Evolutionary conservation across 2,797 vertebrate genomes (phyloP).

Genomic region (Sorex maritimensis): DNA sequence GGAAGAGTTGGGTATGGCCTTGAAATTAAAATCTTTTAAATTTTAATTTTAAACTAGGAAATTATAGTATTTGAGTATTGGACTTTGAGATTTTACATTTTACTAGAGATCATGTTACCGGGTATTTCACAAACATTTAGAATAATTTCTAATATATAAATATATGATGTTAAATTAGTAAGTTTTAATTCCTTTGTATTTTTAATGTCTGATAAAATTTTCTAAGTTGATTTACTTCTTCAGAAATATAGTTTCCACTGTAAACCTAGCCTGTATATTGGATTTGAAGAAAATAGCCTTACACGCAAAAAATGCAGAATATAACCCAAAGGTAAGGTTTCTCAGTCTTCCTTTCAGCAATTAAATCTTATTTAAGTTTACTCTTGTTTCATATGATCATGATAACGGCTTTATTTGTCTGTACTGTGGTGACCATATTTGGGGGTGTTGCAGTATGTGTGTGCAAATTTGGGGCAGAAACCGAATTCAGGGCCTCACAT

Average conservation of each 20-base stretch:
- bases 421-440: background rate
- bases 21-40: conserved; percentile 1
- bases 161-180: conserved; percentile 25
- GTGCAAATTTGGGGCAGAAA: too few relatives aligned
- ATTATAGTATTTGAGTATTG: conserved; percentile 52
- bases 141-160: conserved; percentile 46
- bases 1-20: too few relatives aligned
- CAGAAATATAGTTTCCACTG: conserved; percentile 98
- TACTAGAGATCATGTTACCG: background rate
- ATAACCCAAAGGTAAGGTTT: conserved; percentile 96
- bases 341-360: conserved; percentile 13
- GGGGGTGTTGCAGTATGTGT: too few relatives aligned
- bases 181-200: conserved; percentile 12
- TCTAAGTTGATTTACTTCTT: conserved; percentile 71
- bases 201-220: conserved; percentile 31
- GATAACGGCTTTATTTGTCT: background rate
- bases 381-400: conserved; percentile 1
- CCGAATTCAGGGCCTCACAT: too few relatives aligned
- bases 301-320: conserved; percentile 97
- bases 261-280: conserved; percentile 96
- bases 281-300: conserved; percentile 98
- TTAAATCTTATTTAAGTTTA: conserved; percentile 22
- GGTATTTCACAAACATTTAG: background rate
- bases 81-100: conserved; percentile 28
- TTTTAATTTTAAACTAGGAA: background rate